Conservation (phyloP, 1,140 invertebrate genomes). For the Cotesia chilonis region DNA sequence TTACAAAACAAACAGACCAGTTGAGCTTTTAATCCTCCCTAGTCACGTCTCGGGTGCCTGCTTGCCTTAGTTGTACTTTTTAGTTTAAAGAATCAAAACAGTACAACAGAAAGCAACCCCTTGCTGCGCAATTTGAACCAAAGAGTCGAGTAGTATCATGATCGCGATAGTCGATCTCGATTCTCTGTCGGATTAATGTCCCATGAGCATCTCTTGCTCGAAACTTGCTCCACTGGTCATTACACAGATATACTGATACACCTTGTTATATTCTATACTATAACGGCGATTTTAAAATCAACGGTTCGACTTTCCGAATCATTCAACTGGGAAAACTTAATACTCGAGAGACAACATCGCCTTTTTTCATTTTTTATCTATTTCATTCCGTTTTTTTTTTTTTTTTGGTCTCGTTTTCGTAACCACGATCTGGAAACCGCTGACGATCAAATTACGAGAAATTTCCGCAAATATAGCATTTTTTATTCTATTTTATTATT, state of each 20-base stretch:
- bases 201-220: conserved; percentile 9
- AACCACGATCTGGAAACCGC: conserved; percentile 25
- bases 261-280: background rate
- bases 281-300: conserved; percentile 26
- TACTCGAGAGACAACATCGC: conserved; percentile 19
- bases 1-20: conserved; percentile 6
- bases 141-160: conserved; percentile 5
- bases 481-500: conserved; percentile 7
- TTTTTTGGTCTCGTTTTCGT: conserved; percentile 19
- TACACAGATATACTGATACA: background rate
- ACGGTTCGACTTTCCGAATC: conserved; percentile 25
- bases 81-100: background rate
- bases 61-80: too few species aligned
- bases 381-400: conserved; percentile 14
- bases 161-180: background rate
- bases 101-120: background rate
- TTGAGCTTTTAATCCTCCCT: background rate
- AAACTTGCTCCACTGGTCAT: background rate
- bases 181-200: conserved; percentile 33
- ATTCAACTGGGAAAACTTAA: conserved; percentile 25
- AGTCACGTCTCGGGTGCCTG: conserved; percentile 1
- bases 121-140: background rate
- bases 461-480: conserved; percentile 4
- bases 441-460: conserved; percentile 19
- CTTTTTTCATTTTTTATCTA: too few species aligned